Conservation (phyloP, 2,888 invertebrate species). For the Lepeophtheirus nordmannii region DNA sequence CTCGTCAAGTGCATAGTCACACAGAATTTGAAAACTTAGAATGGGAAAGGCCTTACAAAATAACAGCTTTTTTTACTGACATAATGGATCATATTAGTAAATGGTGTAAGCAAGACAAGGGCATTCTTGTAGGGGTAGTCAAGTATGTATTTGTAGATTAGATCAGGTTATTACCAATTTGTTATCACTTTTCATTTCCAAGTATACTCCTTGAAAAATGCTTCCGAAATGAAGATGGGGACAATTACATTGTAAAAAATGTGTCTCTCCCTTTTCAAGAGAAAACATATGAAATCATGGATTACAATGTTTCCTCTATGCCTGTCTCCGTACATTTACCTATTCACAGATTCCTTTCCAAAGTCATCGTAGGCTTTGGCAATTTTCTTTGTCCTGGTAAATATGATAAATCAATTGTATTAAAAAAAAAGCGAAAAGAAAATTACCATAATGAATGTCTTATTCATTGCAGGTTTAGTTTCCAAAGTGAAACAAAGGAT, state of each 20-base stretch:
- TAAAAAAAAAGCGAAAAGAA: background rate
- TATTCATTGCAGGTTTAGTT: background rate
- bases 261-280: background rate
- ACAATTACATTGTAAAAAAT: slow-evolving; percentile 1
- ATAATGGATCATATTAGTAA: background rate
- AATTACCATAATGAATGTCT: background rate
- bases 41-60: background rate
- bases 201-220: slow-evolving; percentile 5
- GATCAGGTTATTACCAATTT: background rate
- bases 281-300: slow-evolving; percentile 14
- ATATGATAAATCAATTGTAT: background rate
- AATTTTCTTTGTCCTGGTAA: background rate
- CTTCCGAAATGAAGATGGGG: background rate
- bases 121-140: background rate
- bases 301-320: background rate
- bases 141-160: background rate
- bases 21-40: slow-evolving; percentile 9
- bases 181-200: background rate
- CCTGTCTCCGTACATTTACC: slow-evolving; percentile 16
- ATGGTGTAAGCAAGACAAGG: slow-evolving; percentile 16
- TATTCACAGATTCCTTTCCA: slow-evolving; percentile 11
- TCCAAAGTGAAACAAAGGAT: slow-evolving; percentile 13
- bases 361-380: background rate
- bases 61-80: slow-evolving; percentile 1
- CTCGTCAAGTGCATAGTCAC: background rate